These are phyloP conservation scores for Argyrosomus regius DNA, from an alignment of 2,797 vertebrate genomes.

Conservation along the genomic window DNA sequence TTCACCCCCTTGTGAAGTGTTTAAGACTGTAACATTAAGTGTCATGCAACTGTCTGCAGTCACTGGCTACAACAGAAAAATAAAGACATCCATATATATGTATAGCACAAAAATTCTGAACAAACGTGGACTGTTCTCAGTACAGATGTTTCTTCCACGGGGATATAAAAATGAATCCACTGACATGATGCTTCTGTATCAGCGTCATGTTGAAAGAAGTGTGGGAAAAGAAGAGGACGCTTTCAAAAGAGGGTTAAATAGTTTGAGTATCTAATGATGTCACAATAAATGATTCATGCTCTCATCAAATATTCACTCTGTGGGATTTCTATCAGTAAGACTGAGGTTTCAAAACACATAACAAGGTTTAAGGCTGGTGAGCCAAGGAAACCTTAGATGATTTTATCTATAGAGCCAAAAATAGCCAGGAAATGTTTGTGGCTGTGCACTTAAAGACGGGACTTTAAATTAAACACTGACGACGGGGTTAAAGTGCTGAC, in stretches of 20 bases:
- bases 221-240: conserved; percentile 34
- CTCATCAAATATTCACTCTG: conserved; percentile 66
- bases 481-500: neutral
- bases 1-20: neutral
- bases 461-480: conserved; percentile 5
- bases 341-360: conserved; percentile 44
- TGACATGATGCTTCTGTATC: conserved; percentile 28
- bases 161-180: conserved; percentile 17
- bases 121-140: conserved; percentile 23
- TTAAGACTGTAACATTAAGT: neutral
- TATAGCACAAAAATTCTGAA: neutral
- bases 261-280: conserved; percentile 65
- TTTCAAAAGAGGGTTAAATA: conserved; percentile 62
- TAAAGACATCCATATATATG: conserved; percentile 4
- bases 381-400: neutral
- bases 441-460: neutral
- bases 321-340: conserved; percentile 33
- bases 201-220: conserved; percentile 37
- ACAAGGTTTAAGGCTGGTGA: conserved; percentile 11
- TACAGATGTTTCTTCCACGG: conserved; percentile 6
- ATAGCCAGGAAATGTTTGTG: neutral
- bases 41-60: neutral
- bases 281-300: conserved; percentile 71
- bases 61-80: neutral
- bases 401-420: conserved; percentile 12